phyloP scores from a whole-genome alignment of 2,888 invertebrate species.

The Himalopsyche japonica region DNA sequence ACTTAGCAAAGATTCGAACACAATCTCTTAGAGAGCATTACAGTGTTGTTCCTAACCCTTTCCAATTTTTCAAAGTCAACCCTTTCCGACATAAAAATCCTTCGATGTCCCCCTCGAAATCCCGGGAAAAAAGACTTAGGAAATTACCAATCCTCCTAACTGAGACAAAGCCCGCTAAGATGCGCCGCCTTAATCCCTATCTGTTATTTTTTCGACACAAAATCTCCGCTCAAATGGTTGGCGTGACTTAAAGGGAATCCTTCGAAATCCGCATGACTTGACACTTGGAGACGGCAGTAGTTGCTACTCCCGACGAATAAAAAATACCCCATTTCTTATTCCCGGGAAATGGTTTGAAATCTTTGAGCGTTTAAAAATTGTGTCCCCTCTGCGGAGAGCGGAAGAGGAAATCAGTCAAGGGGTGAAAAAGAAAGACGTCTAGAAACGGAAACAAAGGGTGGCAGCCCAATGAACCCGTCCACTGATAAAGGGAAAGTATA shows the following conservation, averaged over 20 bases:
- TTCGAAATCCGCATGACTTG: constrained; percentile 36
- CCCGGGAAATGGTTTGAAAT: constrained; percentile 32
- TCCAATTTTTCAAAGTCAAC: constrained; percentile 59
- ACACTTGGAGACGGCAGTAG: constrained; percentile 28
- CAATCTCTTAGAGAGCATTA: constrained; percentile 64
- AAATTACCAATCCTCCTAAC: constrained; percentile 38
- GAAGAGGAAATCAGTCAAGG: constrained; percentile 39
- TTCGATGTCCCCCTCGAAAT: constrained; percentile 36
- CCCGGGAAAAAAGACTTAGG: constrained; percentile 22
- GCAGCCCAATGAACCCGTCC: constrained; percentile 4
- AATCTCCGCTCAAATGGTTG: constrained; percentile 37
- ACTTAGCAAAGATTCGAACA: constrained; percentile 37
- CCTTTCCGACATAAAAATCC: constrained; percentile 49
- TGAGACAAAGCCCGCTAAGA: constrained; percentile 47
- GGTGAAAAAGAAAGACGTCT: constrained; percentile 48
- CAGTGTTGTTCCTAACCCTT: constrained; percentile 54
- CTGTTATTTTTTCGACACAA: constrained; percentile 25
- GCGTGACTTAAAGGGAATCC: constrained; percentile 28
- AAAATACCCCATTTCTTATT: constrained; percentile 17
- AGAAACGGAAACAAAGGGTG: constrained; percentile 45
- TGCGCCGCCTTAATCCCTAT: constrained; percentile 33
- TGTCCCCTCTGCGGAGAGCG: constrained; percentile 19
- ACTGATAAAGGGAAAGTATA: not conserved
- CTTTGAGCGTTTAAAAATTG: constrained; percentile 38
- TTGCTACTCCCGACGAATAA: constrained; percentile 12